A percentile compares a stretch with the other conserved stretches of the same genome.
These are phyloP conservation scores for Sminthurides bifidus DNA, from an alignment of 1,140 invertebrate species.

Conservation along the genomic window DNA sequence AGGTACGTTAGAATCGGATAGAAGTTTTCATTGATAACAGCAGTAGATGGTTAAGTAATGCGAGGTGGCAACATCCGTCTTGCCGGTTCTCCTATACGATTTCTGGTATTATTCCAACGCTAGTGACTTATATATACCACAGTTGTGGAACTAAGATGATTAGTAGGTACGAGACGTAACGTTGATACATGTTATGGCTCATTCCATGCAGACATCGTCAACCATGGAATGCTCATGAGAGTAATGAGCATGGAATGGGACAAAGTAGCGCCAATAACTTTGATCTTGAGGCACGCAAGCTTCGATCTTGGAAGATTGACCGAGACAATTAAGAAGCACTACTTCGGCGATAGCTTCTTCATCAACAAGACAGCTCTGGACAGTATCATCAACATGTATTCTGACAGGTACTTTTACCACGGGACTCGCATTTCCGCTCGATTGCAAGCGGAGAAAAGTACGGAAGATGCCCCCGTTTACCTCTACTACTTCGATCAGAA, in stretches of 20 bases:
- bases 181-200: background rate
- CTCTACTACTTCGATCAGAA: constrained; percentile 13
- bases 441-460: background rate
- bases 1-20: no score
- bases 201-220: constrained; percentile 11
- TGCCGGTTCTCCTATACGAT: no score
- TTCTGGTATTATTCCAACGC: background rate
- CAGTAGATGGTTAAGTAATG: no score
- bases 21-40: no score
- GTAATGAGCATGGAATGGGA: constrained; percentile 14
- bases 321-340: constrained; percentile 1
- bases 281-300: background rate
- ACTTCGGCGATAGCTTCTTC: constrained; percentile 3
- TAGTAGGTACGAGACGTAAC: background rate
- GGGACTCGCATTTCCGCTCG: background rate
- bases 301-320: background rate
- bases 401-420: constrained; percentile 18
- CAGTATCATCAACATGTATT: constrained; percentile 13
- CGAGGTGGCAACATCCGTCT: no score
- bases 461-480: constrained; percentile 8
- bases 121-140: background rate
- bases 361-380: background rate
- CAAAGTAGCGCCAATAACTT: constrained; percentile 14
- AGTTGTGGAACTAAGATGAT: background rate
- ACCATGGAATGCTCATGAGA: constrained; percentile 3